Evolutionary conservation across 2,888 invertebrate species (phyloP).

Genomic region (Allophyes oxyacanthae): DNA sequence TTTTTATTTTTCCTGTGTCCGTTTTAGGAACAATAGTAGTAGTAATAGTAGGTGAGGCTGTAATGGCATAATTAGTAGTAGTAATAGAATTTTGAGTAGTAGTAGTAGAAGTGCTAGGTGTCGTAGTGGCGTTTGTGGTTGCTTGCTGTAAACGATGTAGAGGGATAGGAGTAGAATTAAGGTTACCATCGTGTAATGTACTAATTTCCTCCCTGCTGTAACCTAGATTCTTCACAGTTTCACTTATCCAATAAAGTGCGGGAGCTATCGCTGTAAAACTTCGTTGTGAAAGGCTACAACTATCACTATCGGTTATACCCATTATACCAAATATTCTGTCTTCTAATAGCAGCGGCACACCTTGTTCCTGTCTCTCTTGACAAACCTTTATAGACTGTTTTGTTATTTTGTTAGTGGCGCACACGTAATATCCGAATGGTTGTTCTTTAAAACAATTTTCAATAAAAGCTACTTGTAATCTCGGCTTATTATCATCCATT

Average conservation of each 20-base stretch:
- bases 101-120: neutral
- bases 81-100: neutral
- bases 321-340: conserved; percentile 65
- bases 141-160: neutral
- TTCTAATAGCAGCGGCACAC: conserved; percentile 69
- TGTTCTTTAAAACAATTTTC: conserved; percentile 56
- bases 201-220: conserved; percentile 19
- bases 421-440: conserved; percentile 62
- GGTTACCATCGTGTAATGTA: conserved; percentile 14
- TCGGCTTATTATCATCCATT: conserved; percentile 41
- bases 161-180: neutral
- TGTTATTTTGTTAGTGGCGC: conserved; percentile 55
- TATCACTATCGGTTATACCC: conserved; percentile 33
- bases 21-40: neutral
- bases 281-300: conserved; percentile 53
- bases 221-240: conserved; percentile 36
- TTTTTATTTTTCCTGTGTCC: too few relatives aligned
- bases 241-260: conserved; percentile 65
- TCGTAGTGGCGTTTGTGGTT: neutral
- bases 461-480: conserved; percentile 57
- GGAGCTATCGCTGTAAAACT: conserved; percentile 62
- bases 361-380: conserved; percentile 56
- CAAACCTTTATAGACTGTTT: conserved; percentile 41
- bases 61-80: neutral
- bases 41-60: neutral